These are phyloP conservation scores for Holacanthella duospinosa DNA, from an alignment of 2,888 invertebrate species.

Conservation along the genomic window DNA sequence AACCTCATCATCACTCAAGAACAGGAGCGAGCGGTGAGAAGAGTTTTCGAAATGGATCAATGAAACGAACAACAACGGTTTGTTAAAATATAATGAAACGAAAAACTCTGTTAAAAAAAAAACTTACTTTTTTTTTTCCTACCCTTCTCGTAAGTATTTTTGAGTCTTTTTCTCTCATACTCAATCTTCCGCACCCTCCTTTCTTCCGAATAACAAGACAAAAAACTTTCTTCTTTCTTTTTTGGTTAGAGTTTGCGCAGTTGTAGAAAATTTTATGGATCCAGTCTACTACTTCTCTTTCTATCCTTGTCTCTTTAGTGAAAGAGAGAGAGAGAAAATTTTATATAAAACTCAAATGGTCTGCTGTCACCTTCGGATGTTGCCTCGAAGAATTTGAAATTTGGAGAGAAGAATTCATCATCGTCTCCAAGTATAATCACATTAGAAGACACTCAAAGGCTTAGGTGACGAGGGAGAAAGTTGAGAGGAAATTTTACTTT, in stretches of 20 bases:
- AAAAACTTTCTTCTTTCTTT: slow-evolving; percentile 8
- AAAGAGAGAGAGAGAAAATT: too few species aligned
- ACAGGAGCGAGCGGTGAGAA: background rate
- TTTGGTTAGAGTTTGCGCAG: background rate
- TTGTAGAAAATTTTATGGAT: background rate
- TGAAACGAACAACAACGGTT: background rate
- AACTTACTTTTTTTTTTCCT: too few species aligned
- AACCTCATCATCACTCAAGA: background rate
- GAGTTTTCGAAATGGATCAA: background rate
- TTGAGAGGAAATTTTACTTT: background rate
- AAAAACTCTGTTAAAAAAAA: too few species aligned
- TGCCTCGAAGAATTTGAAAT: slow-evolving; percentile 3
- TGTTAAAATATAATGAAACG: slow-evolving; percentile 5
- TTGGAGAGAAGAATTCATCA: slow-evolving; percentile 14
- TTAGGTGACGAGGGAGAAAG: background rate
- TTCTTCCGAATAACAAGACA: background rate
- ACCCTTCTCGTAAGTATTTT: too few species aligned
- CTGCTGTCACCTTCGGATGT: background rate
- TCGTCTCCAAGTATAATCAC: slow-evolving; percentile 15
- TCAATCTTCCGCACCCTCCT: slow-evolving; percentile 5
- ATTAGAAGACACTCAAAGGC: slow-evolving; percentile 4
- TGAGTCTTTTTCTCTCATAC: background rate
- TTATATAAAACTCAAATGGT: too few species aligned
- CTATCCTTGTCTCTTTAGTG: background rate
- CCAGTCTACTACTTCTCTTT: background rate